Evolutionary conservation across 2,113 vertebrate species (phyloP).

Genomic region (Anoura caudifer): DNA sequence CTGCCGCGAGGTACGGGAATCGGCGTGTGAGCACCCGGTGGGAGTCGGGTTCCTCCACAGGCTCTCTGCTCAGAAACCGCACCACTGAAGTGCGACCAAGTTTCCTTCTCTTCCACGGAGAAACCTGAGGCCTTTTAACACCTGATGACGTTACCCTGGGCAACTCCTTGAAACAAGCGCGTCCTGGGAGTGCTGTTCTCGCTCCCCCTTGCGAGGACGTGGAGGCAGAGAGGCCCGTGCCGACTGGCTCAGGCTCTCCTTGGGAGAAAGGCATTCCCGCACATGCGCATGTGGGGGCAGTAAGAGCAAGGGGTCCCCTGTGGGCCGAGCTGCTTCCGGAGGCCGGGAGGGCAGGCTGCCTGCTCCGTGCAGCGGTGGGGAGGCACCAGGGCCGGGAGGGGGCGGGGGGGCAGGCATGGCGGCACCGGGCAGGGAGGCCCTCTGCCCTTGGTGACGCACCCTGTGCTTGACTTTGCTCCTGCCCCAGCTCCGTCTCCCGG

Average conservation of each 20-base stretch:
- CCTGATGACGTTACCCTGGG: not conserved
- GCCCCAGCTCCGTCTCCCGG: no score
- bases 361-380: not conserved
- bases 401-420: fast-evolving
- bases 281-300: fast-evolving
- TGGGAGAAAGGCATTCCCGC: fast-evolving
- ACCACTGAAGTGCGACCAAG: not conserved
- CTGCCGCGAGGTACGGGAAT: not conserved
- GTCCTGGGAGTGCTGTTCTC: not conserved
- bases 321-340: not conserved
- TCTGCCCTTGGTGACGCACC: not conserved
- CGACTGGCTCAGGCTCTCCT: not conserved
- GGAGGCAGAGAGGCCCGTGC: not conserved
- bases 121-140: not conserved
- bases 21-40: fast-evolving
- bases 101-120: not conserved
- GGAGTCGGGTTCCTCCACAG: fast-evolving
- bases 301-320: fast-evolving
- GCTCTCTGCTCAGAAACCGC: not conserved
- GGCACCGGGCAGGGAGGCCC: not conserved
- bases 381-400: not conserved
- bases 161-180: not conserved
- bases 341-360: not conserved
- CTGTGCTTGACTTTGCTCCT: no score
- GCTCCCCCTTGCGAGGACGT: not conserved